These are phyloP conservation scores for Myzus persicae DNA, from an alignment of 1,140 invertebrate species.

Conservation along the genomic window DNA sequence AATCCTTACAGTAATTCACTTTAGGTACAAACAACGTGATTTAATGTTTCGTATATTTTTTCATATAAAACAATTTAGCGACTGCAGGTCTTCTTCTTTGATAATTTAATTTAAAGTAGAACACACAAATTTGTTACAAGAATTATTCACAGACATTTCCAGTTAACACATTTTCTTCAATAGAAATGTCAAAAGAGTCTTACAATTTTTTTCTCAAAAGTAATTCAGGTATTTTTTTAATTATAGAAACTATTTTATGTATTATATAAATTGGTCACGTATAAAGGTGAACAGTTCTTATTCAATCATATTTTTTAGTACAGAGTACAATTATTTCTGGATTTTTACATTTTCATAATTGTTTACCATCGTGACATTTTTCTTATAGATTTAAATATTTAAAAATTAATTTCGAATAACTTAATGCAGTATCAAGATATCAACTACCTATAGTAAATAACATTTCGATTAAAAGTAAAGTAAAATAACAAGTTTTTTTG, in stretches of 20 bases:
- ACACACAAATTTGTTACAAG: background rate
- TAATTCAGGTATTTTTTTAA: background rate
- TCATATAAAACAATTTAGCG: background rate
- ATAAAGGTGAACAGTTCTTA: background rate
- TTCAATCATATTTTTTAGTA: background rate
- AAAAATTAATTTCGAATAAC: background rate
- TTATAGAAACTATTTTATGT: background rate
- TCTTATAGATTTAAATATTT: background rate
- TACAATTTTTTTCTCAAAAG: background rate
- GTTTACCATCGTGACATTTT: background rate
- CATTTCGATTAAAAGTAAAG: too few relatives aligned
- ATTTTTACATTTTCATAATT: background rate
- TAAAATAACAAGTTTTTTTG: too few relatives aligned
- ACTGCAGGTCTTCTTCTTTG: background rate
- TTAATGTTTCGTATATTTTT: background rate
- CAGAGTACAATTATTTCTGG: background rate
- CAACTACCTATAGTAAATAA: too few relatives aligned
- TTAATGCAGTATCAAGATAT: background rate
- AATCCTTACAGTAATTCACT: background rate
- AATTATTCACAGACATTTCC: background rate
- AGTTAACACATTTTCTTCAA: background rate
- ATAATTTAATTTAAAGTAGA: background rate
- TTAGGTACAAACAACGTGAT: background rate
- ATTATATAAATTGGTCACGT: background rate
- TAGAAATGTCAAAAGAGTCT: background rate